Evolutionary conservation across 1,140 invertebrate genomes (phyloP).

Genomic region (Achatina immaculata): DNA sequence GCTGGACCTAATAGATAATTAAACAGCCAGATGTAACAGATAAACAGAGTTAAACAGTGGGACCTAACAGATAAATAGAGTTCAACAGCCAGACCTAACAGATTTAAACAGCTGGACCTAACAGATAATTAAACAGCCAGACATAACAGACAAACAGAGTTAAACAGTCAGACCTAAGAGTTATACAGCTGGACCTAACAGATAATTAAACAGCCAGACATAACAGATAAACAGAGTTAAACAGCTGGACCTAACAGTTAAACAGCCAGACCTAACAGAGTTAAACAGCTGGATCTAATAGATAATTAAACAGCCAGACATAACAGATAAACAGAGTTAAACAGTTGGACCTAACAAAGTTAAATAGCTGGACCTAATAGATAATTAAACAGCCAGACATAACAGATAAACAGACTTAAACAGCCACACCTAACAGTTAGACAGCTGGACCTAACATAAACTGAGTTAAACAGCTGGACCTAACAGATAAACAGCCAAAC

Average conservation of each 20-base stretch:
- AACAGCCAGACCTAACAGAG: not conserved
- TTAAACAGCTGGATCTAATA: no score
- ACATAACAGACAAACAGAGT: not conserved
- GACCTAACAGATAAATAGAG: not conserved
- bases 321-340: not conserved
- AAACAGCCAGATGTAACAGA: not conserved
- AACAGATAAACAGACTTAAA: not conserved
- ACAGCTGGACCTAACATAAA: not conserved
- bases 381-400: not conserved
- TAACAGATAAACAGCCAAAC: no score
- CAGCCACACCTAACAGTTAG: not conserved
- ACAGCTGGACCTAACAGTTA: no score
- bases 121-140: not conserved
- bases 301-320: not conserved
- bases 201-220: not conserved
- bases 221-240: not conserved
- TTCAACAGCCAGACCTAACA: not conserved
- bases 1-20: not conserved
- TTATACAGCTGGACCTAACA: not conserved
- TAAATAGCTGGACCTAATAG: not conserved
- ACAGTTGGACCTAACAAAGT: not conserved
- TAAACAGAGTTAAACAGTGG: not conserved
- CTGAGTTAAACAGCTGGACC: not conserved
- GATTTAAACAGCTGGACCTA: not conserved
- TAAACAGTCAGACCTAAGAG: not conserved